Evolutionary conservation across 2,888 invertebrate species (phyloP).

Genomic region (Aradus depressus): DNA sequence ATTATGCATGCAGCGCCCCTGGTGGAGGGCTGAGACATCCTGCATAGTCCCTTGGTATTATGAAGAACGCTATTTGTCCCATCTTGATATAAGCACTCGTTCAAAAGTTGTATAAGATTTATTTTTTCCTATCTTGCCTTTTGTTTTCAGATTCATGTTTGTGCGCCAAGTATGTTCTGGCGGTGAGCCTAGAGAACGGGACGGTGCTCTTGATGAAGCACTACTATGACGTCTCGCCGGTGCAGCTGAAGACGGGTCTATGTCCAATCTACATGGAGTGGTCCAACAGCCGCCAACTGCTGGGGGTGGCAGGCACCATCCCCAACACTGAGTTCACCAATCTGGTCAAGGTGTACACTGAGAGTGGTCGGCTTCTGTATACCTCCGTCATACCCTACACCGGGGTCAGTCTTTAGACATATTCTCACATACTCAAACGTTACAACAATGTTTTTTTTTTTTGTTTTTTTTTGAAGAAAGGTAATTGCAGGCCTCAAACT

Average conservation of each 20-base stretch:
- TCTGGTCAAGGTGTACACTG: constrained; percentile 83
- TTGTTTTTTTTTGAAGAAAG: too few relatives aligned
- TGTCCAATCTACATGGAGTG: constrained; percentile 84
- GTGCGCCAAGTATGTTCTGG: constrained; percentile 63
- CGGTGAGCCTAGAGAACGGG: constrained; percentile 82
- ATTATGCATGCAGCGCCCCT: not conserved
- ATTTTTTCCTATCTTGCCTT: too few relatives aligned
- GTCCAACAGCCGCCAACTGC: constrained; percentile 85
- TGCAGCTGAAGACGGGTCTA: constrained; percentile 70
- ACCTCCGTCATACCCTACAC: constrained; percentile 65
- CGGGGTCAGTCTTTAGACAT: constrained; percentile 48
- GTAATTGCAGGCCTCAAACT: too few relatives aligned
- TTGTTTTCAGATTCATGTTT: constrained; percentile 21
- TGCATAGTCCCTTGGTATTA: too few relatives aligned
- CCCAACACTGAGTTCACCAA: constrained; percentile 55
- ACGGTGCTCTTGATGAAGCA: constrained; percentile 77
- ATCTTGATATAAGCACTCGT: too few relatives aligned
- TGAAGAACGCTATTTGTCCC: too few relatives aligned
- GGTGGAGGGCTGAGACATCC: too few relatives aligned
- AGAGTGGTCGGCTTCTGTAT: constrained; percentile 69
- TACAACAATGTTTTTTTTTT: too few relatives aligned
- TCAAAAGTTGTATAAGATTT: too few relatives aligned
- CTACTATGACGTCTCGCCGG: constrained; percentile 88
- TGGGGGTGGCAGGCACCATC: constrained; percentile 73
- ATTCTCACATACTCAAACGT: too few relatives aligned